Evolutionary conservation across 2,113 vertebrate genomes (phyloP), one percentile per base, ranked within the genome.

Genomic region (Caranx melampygus): DNA sequence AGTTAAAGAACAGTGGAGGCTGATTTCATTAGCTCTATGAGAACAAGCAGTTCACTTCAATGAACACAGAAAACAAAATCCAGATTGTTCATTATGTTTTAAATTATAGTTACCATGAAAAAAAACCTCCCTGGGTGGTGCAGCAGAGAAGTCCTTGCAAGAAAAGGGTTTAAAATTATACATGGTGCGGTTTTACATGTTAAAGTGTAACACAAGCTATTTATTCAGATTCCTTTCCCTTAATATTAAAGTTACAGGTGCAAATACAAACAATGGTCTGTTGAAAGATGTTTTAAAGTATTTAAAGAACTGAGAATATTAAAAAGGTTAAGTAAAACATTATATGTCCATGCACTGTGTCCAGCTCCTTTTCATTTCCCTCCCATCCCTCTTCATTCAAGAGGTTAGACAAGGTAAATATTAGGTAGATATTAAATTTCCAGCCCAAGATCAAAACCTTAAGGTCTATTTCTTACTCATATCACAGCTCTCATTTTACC

Each of bases 1-100:
- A 75, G 83, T 65, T 63, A 47, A 75, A 70, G 33, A 81, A 42
- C 66, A 72, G 47, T 3, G 35, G 62, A 31, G 47, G 54, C 31
- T 78, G 55, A 65, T 85, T 90, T 79, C 61, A 87, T 91, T 86
- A 67, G 65, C 16, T 54, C 14, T 47, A 44, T 62, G 67, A 84
- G 51, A 83, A 58, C 81, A 79, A 37, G 69, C 65, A 58, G 64
- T 70, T 82, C 59, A 81, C 67, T 71, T 66, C 66, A 82, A n/a
- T 74, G 78, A 80, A 66, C 26, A 59, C 16, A 18, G 21, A 70
- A 79, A 88, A 81, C 79, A 65, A 70, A 81, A 81, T 74, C 74
- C 70, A 71, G 79, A 76, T 88, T 76, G 75, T 42, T 78, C 47
- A 77, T 82, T 72, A 61, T 85, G 78, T 86, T 88, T 87, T 85